A percentile compares a stretch with the other conserved stretches of the same genome.
Conservation (phyloP, 2,888 invertebrate genomes). For the Apodemia mormo region DNA sequence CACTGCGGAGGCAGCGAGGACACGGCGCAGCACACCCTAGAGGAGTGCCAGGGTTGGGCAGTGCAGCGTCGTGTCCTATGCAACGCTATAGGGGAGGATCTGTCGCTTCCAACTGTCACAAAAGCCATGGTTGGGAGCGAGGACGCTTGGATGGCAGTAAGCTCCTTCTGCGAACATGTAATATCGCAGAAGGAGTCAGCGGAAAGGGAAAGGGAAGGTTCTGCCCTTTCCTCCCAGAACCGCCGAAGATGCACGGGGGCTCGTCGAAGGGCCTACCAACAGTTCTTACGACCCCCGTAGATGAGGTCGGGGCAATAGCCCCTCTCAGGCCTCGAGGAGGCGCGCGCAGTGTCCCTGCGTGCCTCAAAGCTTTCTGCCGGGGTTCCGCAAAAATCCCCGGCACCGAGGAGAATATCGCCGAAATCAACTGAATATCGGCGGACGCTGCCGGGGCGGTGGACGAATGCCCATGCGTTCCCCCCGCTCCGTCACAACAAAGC, state of each 20-base stretch:
- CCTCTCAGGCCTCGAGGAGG: no score
- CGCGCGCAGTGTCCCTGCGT: no score
- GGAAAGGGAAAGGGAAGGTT: conserved; percentile 10
- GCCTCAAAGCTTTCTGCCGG: no score
- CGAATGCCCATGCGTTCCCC: no score
- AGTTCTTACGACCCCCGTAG: background rate
- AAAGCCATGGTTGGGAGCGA: background rate
- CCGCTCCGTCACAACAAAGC: no score
- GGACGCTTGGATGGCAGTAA: conserved; percentile 22
- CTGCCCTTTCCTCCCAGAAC: background rate
- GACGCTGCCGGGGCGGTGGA: no score
- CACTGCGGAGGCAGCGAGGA: background rate
- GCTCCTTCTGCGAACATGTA: conserved; percentile 28
- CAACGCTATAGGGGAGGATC: background rate
- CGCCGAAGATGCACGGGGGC: background rate
- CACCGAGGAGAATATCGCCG: no score
- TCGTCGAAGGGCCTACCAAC: background rate
- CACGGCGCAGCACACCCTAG: background rate
- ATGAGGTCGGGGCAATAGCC: background rate
- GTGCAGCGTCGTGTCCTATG: background rate
- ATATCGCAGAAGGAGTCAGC: conserved; percentile 26
- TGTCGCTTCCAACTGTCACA: background rate
- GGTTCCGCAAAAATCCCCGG: no score
- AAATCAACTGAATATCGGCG: no score
- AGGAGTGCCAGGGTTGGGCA: background rate